Percentiles rank a stretch among this genome's conserved stretches.
These are phyloP conservation scores for Nesogale talazaci DNA, from an alignment of 2,113 vertebrate species.

Conservation along the genomic window DNA sequence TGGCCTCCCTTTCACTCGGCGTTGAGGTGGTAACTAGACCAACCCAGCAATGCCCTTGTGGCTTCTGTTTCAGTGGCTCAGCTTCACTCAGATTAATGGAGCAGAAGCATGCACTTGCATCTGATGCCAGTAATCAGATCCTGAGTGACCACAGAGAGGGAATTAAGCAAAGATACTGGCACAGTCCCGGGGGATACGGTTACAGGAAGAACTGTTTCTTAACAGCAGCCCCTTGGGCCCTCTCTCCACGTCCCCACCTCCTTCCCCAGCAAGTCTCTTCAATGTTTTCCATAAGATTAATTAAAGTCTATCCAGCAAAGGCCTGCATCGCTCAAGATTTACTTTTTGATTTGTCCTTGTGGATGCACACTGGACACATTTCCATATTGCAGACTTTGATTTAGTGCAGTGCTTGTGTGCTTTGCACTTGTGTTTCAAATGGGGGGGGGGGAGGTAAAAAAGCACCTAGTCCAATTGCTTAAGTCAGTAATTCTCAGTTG, in stretches of 20 bases:
- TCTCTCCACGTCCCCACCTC: background rate
- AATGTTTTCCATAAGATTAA: constrained; percentile 65
- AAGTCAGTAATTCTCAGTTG: background rate
- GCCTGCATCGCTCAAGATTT: constrained; percentile 1
- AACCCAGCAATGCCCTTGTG: constrained; percentile 62
- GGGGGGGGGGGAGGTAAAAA: background rate
- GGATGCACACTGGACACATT: background rate
- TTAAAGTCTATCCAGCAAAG: constrained; percentile 30
- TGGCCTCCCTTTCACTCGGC: constrained; percentile 64
- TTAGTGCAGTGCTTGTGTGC: background rate
- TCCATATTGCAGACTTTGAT: background rate
- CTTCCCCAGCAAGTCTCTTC: constrained; percentile 36
- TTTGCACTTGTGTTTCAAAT: background rate
- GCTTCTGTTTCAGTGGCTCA: constrained; percentile 74
- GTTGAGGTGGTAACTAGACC: constrained; percentile 76
- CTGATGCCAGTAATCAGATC: constrained; percentile 80
- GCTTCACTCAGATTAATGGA: constrained; percentile 73
- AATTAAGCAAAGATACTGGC: constrained; percentile 66
- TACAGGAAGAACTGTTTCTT: constrained; percentile 78
- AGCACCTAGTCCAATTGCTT: background rate
- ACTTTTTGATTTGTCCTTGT: background rate
- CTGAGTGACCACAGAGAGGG: constrained; percentile 69
- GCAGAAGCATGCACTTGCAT: constrained; percentile 77
- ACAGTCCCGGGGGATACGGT: constrained; percentile 29
- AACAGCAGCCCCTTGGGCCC: constrained; percentile 18